A percentile compares a stretch with the other conserved stretches of the same genome.
These are phyloP conservation scores for Calcarius ornatus DNA, from an alignment of 2,113 vertebrate genomes.

Conservation along the genomic window DNA sequence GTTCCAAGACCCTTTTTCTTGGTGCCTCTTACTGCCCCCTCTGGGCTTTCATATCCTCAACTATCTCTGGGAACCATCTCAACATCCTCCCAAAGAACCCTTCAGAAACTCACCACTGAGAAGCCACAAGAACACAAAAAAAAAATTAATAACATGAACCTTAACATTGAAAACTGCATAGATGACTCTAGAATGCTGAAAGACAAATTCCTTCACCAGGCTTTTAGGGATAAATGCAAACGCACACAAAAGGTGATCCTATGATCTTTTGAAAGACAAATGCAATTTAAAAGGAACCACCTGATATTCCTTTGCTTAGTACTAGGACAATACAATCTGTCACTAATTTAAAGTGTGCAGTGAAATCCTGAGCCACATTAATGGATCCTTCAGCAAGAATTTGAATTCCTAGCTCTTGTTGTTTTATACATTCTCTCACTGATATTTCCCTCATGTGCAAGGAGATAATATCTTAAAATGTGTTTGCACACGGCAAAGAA, in stretches of 20 bases:
- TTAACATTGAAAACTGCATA: not conserved
- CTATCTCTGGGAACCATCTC: not conserved
- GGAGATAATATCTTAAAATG: not conserved
- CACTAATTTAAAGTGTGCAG: not conserved
- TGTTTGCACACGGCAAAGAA: not conserved
- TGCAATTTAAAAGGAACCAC: not conserved
- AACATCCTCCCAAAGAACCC: not conserved
- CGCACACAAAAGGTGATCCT: not conserved
- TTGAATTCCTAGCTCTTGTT: not conserved
- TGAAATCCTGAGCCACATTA: not conserved
- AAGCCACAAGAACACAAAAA: not conserved
- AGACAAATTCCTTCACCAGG: not conserved
- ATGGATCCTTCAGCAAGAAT: not conserved
- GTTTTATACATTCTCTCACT: not conserved
- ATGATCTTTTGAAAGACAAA: not conserved
- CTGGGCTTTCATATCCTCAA: not conserved
- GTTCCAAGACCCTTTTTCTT: not conserved
- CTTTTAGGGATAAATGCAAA: not conserved
- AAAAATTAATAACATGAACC: not conserved
- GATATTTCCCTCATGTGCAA: accelerated
- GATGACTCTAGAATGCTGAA: not conserved
- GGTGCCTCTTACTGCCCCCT: not conserved
- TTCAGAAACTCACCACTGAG: not conserved
- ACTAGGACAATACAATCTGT: not conserved
- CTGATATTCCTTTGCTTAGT: not conserved